These are phyloP conservation scores for Troides aeacus DNA, from an alignment of 2,888 invertebrate genomes.

Conservation along the genomic window DNA sequence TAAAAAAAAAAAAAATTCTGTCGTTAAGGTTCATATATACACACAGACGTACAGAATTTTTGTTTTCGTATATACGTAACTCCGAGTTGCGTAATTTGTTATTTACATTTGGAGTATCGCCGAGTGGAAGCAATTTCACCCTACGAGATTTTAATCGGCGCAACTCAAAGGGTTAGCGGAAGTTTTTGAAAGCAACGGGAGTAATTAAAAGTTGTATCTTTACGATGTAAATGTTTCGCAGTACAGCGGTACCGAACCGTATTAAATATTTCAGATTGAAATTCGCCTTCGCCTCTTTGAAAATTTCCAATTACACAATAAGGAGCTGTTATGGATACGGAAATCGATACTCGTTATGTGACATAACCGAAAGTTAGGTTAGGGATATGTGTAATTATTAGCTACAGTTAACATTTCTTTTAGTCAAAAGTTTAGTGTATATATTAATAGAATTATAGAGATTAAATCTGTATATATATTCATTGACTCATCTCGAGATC, in stretches of 20 bases:
- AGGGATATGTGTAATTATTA: no score
- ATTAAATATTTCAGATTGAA: conserved; percentile 14
- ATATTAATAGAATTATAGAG: no score
- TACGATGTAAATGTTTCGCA: conserved; percentile 43
- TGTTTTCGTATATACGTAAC: no score
- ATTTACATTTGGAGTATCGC: conserved; percentile 15
- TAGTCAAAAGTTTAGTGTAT: no score
- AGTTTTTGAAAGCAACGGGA: conserved; percentile 40
- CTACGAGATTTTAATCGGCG: conserved; percentile 43
- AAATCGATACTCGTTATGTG: neutral
- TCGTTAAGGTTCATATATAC: no score
- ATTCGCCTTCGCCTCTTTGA: neutral
- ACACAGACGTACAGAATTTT: no score
- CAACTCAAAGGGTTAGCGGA: conserved; percentile 37
- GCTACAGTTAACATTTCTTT: no score
- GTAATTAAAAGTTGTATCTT: conserved; percentile 48
- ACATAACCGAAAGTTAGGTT: neutral
- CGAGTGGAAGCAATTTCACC: conserved; percentile 37
- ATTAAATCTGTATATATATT: no score
- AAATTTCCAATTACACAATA: neutral
- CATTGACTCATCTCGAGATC: no score
- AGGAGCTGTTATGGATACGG: neutral
- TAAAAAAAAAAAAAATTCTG: no score
- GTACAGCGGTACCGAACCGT: conserved; percentile 54
- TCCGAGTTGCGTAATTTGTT: conserved; percentile 32